Conservation (phyloP, 2,888 invertebrate species). For the Lepidocyrtoides sp. region DNA sequence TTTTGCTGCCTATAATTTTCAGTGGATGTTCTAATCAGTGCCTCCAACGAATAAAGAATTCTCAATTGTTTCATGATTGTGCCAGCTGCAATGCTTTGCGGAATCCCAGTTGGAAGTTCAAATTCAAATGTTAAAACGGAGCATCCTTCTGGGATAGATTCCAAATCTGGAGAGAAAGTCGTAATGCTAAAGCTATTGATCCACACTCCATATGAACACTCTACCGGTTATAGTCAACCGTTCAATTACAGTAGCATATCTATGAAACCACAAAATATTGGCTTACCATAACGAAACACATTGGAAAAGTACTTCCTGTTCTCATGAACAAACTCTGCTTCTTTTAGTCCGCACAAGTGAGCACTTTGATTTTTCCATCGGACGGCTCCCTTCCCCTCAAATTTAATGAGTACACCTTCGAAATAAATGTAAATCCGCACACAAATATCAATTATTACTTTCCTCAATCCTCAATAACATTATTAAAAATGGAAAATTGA, state of each 20-base stretch:
- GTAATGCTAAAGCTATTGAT: no score
- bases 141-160: constrained; percentile 41
- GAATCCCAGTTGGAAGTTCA: constrained; percentile 50
- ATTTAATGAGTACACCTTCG: constrained; percentile 91
- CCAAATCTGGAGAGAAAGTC: background rate
- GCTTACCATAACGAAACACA: constrained; percentile 53
- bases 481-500: no score
- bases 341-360: constrained; percentile 87
- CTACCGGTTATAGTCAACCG: background rate
- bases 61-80: constrained; percentile 28
- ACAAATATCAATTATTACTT: no score
- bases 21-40: background rate
- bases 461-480: no score
- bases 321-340: constrained; percentile 61
- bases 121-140: constrained; percentile 62
- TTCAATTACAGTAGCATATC: no score
- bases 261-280: background rate
- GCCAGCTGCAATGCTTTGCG: constrained; percentile 21
- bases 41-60: constrained; percentile 48
- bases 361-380: constrained; percentile 90
- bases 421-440: background rate
- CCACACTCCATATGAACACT: no score
- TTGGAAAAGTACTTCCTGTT: constrained; percentile 41
- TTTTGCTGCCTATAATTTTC: constrained; percentile 38
- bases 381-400: constrained; percentile 90